These are phyloP conservation scores for Hydrolagus colliei DNA, from an alignment of 2,797 vertebrate species.

Conservation along the genomic window DNA sequence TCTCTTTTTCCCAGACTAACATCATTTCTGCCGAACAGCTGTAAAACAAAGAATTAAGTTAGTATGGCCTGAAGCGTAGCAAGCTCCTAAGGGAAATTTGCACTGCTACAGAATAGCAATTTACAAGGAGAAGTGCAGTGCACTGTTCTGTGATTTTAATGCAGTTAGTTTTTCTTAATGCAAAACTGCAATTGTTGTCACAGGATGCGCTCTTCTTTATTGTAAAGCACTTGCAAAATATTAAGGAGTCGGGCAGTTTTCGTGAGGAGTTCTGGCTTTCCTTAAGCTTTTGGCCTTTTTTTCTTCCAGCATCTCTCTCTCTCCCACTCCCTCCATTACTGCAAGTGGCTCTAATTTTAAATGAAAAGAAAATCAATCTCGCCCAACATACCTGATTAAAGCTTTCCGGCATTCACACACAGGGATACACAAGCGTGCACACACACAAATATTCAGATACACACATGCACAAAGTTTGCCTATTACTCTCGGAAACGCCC, in stretches of 20 bases:
- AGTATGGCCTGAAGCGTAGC: slow-evolving; percentile 39
- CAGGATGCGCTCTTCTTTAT: neutral
- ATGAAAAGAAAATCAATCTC: neutral
- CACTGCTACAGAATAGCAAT: slow-evolving; percentile 43
- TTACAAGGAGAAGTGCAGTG: slow-evolving; percentile 39
- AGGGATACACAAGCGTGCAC: too few relatives aligned
- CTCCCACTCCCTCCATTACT: neutral
- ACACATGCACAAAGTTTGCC: too few relatives aligned
- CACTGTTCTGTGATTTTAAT: slow-evolving; percentile 35
- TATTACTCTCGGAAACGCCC: too few relatives aligned
- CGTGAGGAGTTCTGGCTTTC: neutral
- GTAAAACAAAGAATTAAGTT: slow-evolving; percentile 49
- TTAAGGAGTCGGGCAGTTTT: slow-evolving; percentile 6
- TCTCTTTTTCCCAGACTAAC: neutral
- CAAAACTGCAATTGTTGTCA: slow-evolving; percentile 8
- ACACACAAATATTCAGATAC: too few relatives aligned
- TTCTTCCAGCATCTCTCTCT: neutral
- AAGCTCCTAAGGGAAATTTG: slow-evolving; percentile 38
- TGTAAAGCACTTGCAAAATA: neutral
- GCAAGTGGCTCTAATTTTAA: neutral
- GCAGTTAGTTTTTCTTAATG: slow-evolving; percentile 23
- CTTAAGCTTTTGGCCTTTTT: neutral
- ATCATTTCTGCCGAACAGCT: slow-evolving; percentile 36
- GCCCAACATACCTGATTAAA: too few relatives aligned
- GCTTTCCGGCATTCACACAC: too few relatives aligned